A percentile compares a stretch with the other conserved stretches of the same genome.
Conservation (phyloP, 2,888 invertebrate species). For the Sepiola atlantica region DNA sequence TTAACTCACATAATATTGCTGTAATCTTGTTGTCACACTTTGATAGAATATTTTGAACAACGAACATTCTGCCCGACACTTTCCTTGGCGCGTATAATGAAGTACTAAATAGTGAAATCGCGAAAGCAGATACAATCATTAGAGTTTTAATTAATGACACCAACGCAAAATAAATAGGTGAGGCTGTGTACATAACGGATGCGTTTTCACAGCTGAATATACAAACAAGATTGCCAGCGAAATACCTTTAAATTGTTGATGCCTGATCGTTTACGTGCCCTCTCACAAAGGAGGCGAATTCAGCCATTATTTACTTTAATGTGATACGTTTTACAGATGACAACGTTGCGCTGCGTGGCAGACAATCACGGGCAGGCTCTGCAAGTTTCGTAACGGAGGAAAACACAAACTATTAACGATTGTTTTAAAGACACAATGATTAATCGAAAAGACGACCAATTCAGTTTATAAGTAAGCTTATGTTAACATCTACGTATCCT, state of each 20-base stretch:
- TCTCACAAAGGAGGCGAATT: neutral
- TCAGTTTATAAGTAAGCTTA: too few relatives aligned
- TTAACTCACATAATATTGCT: too few relatives aligned
- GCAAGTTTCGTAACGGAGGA: neutral
- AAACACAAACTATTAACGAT: neutral
- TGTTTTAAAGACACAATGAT: too few relatives aligned
- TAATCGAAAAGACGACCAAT: too few relatives aligned
- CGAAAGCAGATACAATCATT: neutral
- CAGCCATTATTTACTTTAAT: slow-evolving; percentile 8
- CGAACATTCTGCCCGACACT: neutral
- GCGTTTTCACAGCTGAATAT: neutral
- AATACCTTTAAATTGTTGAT: neutral
- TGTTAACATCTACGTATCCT: too few relatives aligned
- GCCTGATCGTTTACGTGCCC: neutral
- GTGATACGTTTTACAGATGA: neutral
- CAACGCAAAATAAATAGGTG: neutral
- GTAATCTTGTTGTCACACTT: too few relatives aligned
- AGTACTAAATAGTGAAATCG: neutral
- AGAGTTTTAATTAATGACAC: neutral
- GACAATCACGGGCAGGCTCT: neutral
- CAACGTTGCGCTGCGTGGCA: neutral
- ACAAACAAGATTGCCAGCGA: neutral
- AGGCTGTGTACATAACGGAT: slow-evolving; percentile 20
- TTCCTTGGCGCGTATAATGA: neutral
- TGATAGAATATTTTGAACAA: too few relatives aligned